Conservation (phyloP, 2,797 vertebrate species). For the Epinephelus awoara region DNA sequence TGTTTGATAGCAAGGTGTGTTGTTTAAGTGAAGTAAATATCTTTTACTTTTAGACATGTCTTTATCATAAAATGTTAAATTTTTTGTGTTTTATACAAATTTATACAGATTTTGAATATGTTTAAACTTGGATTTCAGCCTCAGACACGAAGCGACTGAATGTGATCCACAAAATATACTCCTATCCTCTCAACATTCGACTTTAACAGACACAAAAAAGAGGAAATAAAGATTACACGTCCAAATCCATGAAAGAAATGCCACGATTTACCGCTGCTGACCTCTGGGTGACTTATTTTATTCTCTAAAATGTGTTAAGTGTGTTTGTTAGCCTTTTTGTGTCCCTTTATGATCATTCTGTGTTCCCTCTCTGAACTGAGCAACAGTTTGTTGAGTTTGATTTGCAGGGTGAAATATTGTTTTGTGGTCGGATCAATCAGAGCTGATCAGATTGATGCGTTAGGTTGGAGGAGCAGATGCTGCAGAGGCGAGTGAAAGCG, state of each 20-base stretch:
- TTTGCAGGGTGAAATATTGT: too few species aligned
- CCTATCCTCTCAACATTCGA: slow-evolving; percentile 96
- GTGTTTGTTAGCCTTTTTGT: slow-evolving; percentile 65
- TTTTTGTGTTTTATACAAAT: neutral
- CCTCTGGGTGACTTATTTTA: slow-evolving; percentile 80
- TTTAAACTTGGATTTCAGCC: too few species aligned
- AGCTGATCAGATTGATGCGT: too few species aligned
- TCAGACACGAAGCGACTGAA: slow-evolving; percentile 87
- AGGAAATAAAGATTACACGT: slow-evolving; percentile 69
- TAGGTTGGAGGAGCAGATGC: too few species aligned
- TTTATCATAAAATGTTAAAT: too few species aligned
- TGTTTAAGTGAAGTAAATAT: neutral
- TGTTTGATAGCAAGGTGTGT: neutral
- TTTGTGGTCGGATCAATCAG: too few species aligned
- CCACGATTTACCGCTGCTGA: slow-evolving; percentile 79
- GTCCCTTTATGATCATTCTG: too few species aligned
- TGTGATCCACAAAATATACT: slow-evolving; percentile 92
- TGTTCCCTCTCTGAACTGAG: too few species aligned
- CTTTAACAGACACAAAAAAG: slow-evolving; percentile 87
- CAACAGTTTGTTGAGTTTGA: too few species aligned
- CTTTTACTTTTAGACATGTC: neutral
- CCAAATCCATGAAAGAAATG: slow-evolving; percentile 81
- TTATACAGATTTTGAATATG: neutral
- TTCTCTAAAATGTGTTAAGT: slow-evolving; percentile 70
- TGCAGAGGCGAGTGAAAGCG: too few species aligned